These are phyloP conservation scores for Ditylenchus weischeri DNA, from an alignment of 2,888 invertebrate species.

Conservation along the genomic window DNA sequence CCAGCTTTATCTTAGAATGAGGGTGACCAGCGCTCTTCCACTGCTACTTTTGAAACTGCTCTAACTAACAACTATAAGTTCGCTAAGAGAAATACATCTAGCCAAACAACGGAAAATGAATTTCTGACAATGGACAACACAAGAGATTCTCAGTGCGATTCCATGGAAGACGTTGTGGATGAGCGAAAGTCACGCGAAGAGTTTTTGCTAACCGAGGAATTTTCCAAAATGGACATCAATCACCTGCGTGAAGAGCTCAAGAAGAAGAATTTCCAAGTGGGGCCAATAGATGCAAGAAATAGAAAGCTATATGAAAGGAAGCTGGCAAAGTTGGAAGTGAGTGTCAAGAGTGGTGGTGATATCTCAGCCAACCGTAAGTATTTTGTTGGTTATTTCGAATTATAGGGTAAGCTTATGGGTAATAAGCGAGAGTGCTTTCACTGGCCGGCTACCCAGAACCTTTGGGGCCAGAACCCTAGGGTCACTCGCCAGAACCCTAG, in stretches of 20 bases:
- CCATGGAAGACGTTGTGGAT: neutral
- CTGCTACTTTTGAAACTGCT: too few species aligned
- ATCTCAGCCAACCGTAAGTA: slow-evolving; percentile 16
- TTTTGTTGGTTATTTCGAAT: too few species aligned
- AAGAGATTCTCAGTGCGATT: slow-evolving; percentile 12
- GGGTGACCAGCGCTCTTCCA: too few species aligned
- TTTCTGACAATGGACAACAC: slow-evolving; percentile 20
- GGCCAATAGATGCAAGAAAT: slow-evolving; percentile 40
- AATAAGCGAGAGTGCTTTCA: too few species aligned
- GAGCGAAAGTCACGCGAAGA: slow-evolving; percentile 1
- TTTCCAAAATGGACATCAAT: slow-evolving; percentile 17
- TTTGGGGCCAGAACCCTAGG: too few species aligned
- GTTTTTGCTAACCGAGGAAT: slow-evolving; percentile 16
- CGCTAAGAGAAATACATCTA: neutral
- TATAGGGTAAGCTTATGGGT: too few species aligned
- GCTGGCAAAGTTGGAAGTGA: slow-evolving; percentile 30
- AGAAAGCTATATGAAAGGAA: slow-evolving; percentile 45
- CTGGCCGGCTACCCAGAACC: too few species aligned
- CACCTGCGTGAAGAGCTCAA: slow-evolving; percentile 28
- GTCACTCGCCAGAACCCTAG: too few species aligned
- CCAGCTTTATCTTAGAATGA: too few species aligned
- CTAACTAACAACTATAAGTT: too few species aligned
- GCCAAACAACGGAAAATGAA: slow-evolving; percentile 5
- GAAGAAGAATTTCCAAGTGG: slow-evolving; percentile 38
- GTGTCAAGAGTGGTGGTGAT: slow-evolving; percentile 18